These are phyloP conservation scores for Eurosta solidaginis DNA, from an alignment of 1,140 invertebrate species.

Conservation along the genomic window DNA sequence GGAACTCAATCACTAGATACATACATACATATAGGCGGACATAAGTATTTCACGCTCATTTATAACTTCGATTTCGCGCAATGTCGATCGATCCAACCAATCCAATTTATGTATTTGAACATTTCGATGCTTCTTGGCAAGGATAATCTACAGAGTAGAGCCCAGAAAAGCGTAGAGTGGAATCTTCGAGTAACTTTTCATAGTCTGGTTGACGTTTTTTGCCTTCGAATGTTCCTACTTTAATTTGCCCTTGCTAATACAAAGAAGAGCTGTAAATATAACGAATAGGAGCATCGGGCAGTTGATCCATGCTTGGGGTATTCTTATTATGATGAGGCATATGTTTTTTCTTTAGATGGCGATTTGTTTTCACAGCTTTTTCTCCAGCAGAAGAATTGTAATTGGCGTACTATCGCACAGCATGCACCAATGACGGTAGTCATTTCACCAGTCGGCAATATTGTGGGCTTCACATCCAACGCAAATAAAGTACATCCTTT, in stretches of 20 bases:
- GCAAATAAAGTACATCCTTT: constrained; percentile 88
- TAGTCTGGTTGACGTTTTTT: constrained; percentile 81
- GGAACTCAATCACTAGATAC: constrained; percentile 97
- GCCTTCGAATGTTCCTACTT: constrained; percentile 96
- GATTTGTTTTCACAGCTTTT: no score
- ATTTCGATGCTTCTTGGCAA: constrained; percentile 92
- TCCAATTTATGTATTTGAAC: constrained; percentile 94
- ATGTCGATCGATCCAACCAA: constrained; percentile 95
- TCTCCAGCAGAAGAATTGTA: no score
- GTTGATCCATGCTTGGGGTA: not conserved
- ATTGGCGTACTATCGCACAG: constrained; percentile 84
- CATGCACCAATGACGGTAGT: constrained; percentile 80
- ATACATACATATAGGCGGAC: constrained; percentile 92
- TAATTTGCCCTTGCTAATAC: constrained; percentile 84
- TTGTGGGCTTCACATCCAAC: constrained; percentile 70
- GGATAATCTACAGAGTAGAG: constrained; percentile 80
- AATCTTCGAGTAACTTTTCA: constrained; percentile 84
- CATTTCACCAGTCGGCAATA: constrained; percentile 71
- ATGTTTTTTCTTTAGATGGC: no score
- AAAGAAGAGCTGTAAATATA: constrained; percentile 92
- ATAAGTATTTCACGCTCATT: constrained; percentile 92
- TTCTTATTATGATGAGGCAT: no score
- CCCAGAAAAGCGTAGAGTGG: constrained; percentile 89
- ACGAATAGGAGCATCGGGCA: constrained; percentile 73
- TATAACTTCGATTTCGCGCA: constrained; percentile 93